Evolutionary conservation across 2,113 vertebrate species (phyloP).

Genomic region (Scomber japonicus): DNA sequence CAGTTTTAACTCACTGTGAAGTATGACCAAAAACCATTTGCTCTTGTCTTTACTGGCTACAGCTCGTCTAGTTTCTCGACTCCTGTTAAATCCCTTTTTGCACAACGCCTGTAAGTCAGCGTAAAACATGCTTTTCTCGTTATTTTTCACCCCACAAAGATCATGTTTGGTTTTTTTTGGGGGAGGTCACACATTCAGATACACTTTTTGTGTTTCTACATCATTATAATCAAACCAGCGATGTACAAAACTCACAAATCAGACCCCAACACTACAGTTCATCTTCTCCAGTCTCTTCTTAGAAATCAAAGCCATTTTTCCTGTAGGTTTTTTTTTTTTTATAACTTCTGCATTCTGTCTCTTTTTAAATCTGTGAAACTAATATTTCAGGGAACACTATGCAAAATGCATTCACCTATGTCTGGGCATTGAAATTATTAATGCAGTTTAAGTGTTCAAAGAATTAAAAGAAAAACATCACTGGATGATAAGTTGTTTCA

Average conservation of each 20-base stretch:
- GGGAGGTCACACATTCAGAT: background rate
- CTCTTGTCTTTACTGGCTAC: constrained; percentile 1
- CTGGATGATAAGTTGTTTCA: constrained; percentile 48
- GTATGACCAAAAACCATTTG: constrained; percentile 41
- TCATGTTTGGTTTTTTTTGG: background rate
- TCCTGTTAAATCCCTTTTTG: background rate
- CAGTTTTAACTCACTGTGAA: constrained; percentile 27
- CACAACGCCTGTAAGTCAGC: background rate
- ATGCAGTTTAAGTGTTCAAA: constrained; percentile 32
- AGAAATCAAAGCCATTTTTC: constrained; percentile 29
- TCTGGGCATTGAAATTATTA: constrained; percentile 35
- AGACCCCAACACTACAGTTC: no score
- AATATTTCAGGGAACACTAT: constrained; percentile 39
- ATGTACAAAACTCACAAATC: no score
- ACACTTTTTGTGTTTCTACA: background rate
- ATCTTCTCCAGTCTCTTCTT: background rate
- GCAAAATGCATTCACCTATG: constrained; percentile 15
- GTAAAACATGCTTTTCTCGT: background rate
- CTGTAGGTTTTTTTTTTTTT: background rate
- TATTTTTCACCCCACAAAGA: background rate
- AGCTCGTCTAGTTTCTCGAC: background rate
- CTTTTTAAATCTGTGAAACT: constrained; percentile 26
- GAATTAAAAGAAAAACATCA: constrained; percentile 23
- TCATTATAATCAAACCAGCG: no score
- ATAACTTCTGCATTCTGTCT: constrained; percentile 17